Evolutionary conservation across 1,140 invertebrate genomes (phyloP), one percentile per base, ranked within the genome.

Genomic region (Kradibia gibbosae): DNA sequence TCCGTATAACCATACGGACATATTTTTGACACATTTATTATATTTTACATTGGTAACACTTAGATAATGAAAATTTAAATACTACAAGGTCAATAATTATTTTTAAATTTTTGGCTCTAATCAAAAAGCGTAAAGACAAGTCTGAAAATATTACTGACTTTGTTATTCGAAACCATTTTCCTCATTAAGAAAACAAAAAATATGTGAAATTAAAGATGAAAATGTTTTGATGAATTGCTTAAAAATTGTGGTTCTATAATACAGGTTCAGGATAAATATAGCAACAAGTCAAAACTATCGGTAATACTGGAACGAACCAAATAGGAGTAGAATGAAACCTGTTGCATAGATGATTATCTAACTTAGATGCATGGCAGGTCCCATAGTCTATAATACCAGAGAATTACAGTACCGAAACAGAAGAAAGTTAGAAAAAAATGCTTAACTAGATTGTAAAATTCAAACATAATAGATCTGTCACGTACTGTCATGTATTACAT

Each of bases 261-360:
- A 42, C 28, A 48, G 65, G 34, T 65, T 53, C 50, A 48, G 39
- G 73, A 70, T 84, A 85, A 86, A 82, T 83, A 79, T 85, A 81
- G 77, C 78, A 39, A 74, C 73, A 22, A 42, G 11, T 22, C 73
- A 84, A 86, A 83, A 86, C 85, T 86, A 86, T 87, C 85, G 76
- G 73, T 85, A 84, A 86, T 86, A 86, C 83, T 87, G 85, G 86
- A 83, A 83, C 86, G 85, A 86, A 85, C 84, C 84, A 86, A 86
- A 86, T 86, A 86, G 86, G 82, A 86, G 86, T 83, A 83, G 45
- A 72, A 80, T 77, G 39, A 17, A 78, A 65, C 28, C 31, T 86
- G 85, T 84, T 83, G 85, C 83, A 83, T 83, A 83, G 82, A 76
- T 79, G 75, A 39, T 83, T 86, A 85, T 86, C 82, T 81, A 25